Base-by-base conservation (phyloP, 2,888 invertebrate genomes). In the Acrocera orbiculus region DNA sequence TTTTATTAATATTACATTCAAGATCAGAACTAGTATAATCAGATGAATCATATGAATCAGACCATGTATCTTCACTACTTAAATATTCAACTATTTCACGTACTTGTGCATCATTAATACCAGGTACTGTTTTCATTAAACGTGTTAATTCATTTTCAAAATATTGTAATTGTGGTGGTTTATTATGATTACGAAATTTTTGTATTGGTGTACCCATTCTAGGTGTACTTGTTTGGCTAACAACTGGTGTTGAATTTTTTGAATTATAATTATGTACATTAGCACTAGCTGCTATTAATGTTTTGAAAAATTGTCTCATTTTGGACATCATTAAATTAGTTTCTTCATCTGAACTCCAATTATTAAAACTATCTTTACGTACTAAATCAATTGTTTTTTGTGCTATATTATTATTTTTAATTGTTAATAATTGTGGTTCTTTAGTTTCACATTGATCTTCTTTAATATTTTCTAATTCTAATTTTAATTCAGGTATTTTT, bases 321-420 rank as follows among this genome's bases (percentile, higher is more conserved):
- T 86, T 87, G 23, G 80, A 82, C 87, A 89, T 89, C 87, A 89
- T 89, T 27, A 87, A 62, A 56, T 89, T 89, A 3, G 87, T 89
- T 62, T 89, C 89, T 53, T 89, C 89, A 51, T 89, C 87, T 4
- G 86, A 86, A 42, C 85, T 86, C 86, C 87, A 89, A 51, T 87
- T 87, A 54, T 86, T 87, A 61, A 87, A 87, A 53, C 85, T 85
- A 56, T 87, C 86, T 58, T 85, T 86, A 41, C 86, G 67, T 23
- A 76, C 74, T 17, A 86, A 58, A 42, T 24, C 61, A 56, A 13
- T 34, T 14, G 43, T 16, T 32, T 33, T 27, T 5, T 17, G 16
- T 6, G 32, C n/a, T 24, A 24, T 38, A 38, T 15, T 27, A 30
- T 0, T 35, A 13, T 24, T 6, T 31, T 30, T 15, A 8, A 37